phyloP scores from a whole-genome alignment of 2,113 vertebrate genomes.

The Pogonocichla stellata region DNA sequence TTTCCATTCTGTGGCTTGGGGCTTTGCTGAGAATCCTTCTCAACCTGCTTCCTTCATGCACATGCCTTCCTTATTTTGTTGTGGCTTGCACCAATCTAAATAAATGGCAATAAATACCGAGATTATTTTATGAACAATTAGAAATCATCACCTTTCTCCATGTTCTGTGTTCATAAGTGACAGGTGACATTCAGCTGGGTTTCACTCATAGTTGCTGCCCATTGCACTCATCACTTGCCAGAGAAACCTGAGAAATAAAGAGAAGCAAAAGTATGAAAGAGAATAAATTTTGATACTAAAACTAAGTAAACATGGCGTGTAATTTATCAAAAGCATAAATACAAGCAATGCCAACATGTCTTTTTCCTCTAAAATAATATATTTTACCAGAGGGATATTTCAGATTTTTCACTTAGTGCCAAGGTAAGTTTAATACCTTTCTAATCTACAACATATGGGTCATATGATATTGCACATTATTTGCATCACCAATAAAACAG shows the following conservation, averaged over 20 bases:
- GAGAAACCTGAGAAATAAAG: not conserved
- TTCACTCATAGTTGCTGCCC: slow-evolving; percentile 7
- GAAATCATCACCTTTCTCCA: not conserved
- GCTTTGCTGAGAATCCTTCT: not conserved
- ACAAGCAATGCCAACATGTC: slow-evolving; percentile 20
- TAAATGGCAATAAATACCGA: not conserved
- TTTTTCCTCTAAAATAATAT: slow-evolving; percentile 47
- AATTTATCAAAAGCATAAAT: slow-evolving; percentile 67
- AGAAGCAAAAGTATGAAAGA: not conserved
- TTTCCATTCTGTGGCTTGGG: not conserved
- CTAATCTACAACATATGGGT: slow-evolving; percentile 73
- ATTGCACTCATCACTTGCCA: not conserved
- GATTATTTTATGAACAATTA: not conserved
- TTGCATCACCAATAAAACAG: slow-evolving; percentile 76
- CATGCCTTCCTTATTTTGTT: not conserved
- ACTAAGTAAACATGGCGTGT: slow-evolving; percentile 54
- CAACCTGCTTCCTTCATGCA: not conserved
- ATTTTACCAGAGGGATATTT: slow-evolving; percentile 67
- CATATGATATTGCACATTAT: slow-evolving; percentile 68
- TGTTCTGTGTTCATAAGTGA: not conserved
- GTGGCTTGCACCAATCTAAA: not conserved
- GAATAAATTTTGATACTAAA: not conserved
- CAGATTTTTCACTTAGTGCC: slow-evolving; percentile 67
- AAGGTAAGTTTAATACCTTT: slow-evolving; percentile 70
- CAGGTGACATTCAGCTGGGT: not conserved